Base-by-base conservation (phyloP, 2,113 vertebrate genomes). In the Dinomys branickii region DNA sequence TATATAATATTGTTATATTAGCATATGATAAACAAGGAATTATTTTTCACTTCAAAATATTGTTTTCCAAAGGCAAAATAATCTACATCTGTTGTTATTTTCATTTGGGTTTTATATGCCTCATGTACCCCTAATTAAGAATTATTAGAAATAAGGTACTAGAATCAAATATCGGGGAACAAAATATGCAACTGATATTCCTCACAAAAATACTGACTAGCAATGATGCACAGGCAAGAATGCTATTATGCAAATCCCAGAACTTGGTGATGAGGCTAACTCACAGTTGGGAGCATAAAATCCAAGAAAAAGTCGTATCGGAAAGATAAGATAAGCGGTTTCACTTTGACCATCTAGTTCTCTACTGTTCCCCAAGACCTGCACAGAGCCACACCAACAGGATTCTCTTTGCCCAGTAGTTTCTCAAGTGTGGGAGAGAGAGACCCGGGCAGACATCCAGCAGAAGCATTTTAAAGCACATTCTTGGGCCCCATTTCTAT, bases 1-100 rank as follows among this genome's bases (percentile, higher is more conserved):
- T n/a, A 30, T 12, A 24, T 63, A 63, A 63, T 28, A 12, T 11
- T 63, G 10, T 9, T 65, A 82, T 80, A 75, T 87, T 85, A 85
- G 61, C 30, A 52, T 90, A 65, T 75, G 33, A 90, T 82, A 71
- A 85, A 80, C 82, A 91, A 91, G 59, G 95, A 89, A 88, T 61
- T 35, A 33, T 94, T 94, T 97, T 91, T 28, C 9, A 50, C 38
- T 47, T 77, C 73, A 88, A 96, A 93, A 96, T 28, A 90, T 22
- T 92, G 52, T 61, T 96, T 95, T 94, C 33, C n/a, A 58, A 89
- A 84, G 63, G 54, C 28, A 93, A 97, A 90, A 81, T 59, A 81
- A 93, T 83, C 14, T 65, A 86, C 35, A 77, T 58, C 84, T 93
- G 28, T 41, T 87, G 7, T 85, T 95, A 54, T 83, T 85, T 94